These are phyloP conservation scores for Dendropsophus ebraccatus DNA, from an alignment of 2,113 vertebrate species.

Conservation along the genomic window DNA sequence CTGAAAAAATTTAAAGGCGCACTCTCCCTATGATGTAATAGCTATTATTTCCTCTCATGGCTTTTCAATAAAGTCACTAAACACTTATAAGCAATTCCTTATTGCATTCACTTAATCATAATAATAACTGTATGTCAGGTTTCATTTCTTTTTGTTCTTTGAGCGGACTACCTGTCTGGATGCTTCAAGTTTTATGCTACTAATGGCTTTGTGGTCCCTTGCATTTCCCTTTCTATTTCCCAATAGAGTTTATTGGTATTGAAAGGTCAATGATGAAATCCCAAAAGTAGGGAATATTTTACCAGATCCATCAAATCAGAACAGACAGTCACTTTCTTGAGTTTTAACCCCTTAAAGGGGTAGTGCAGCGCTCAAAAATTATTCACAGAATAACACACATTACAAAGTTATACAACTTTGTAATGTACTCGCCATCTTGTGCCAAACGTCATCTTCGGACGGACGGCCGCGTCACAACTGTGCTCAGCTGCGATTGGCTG, in stretches of 20 bases:
- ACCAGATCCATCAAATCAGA: background rate
- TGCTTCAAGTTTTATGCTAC: background rate
- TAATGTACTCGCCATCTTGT: too few species aligned
- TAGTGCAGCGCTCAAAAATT: too few species aligned
- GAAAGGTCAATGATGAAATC: background rate
- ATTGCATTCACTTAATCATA: constrained; percentile 15
- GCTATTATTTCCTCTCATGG: background rate
- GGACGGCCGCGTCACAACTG: too few species aligned
- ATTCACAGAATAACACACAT: too few species aligned
- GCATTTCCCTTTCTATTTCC: background rate
- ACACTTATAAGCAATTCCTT: background rate
- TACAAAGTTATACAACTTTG: too few species aligned
- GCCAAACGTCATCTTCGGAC: too few species aligned
- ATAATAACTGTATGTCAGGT: background rate
- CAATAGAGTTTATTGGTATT: background rate
- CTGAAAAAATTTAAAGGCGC: background rate
- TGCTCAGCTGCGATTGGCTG: too few species aligned
- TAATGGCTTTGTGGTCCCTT: background rate
- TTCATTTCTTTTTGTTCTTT: background rate
- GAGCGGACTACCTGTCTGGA: background rate
- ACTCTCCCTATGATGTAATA: background rate
- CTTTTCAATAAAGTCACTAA: constrained; percentile 5
- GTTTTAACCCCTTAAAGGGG: too few species aligned
- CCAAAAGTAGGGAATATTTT: too few species aligned
- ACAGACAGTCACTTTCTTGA: background rate